phyloP scores from a whole-genome alignment of 2,888 invertebrate species.

The Hypsopygia costalis region DNA sequence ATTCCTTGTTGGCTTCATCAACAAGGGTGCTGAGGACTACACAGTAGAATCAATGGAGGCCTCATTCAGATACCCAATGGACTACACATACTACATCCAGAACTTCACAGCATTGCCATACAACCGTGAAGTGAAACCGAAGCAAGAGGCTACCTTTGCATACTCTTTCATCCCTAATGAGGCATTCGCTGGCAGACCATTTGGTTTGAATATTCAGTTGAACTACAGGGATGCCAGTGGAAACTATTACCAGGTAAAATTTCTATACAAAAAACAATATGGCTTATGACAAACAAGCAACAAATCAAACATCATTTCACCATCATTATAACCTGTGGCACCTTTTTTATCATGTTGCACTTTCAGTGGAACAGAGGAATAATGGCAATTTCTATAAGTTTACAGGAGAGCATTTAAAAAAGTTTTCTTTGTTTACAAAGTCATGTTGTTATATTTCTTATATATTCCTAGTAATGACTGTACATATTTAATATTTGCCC shows the following conservation, averaged over 20 bases:
- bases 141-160: constrained; percentile 95
- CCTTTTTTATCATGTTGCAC: too few relatives aligned
- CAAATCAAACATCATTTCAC: too few relatives aligned
- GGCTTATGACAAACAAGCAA: too few relatives aligned
- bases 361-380: too few relatives aligned
- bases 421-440: too few relatives aligned
- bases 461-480: too few relatives aligned
- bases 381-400: too few relatives aligned
- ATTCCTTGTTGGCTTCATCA: constrained; percentile 97
- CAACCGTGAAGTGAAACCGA: constrained; percentile 92
- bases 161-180: constrained; percentile 98
- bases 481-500: too few relatives aligned
- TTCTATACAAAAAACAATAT: too few relatives aligned
- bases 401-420: too few relatives aligned
- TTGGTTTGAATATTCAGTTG: constrained; percentile 95
- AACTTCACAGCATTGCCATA: constrained; percentile 97
- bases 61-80: constrained; percentile 99
- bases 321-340: too few relatives aligned
- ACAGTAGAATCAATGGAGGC: constrained; percentile 96
- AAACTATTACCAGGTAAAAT: constrained; percentile 78
- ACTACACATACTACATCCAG: constrained; percentile 98
- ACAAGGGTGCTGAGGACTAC: constrained; percentile 96
- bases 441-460: too few relatives aligned
- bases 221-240: constrained; percentile 91
- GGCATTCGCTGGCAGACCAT: constrained; percentile 97